phyloP scores from a whole-genome alignment of 2,113 vertebrate genomes.

The Misgurnus anguillicaudatus region DNA sequence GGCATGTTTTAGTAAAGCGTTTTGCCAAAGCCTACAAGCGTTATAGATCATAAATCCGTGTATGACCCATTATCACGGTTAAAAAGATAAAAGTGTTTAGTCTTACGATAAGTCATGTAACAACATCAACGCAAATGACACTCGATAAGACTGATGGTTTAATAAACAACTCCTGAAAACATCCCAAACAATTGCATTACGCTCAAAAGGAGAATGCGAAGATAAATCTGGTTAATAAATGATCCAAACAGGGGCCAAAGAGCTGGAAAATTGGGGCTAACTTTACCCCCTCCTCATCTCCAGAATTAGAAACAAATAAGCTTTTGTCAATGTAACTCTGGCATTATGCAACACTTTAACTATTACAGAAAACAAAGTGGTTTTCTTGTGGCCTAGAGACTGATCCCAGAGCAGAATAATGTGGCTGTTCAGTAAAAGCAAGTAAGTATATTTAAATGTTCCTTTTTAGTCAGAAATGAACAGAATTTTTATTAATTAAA shows the following conservation, averaged over 20 bases:
- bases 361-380: neutral
- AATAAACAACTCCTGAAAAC: slow-evolving; percentile 36
- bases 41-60: neutral
- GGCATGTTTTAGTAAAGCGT: neutral
- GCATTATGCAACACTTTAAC: neutral
- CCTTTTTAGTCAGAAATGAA: too few relatives aligned
- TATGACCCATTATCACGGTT: neutral
- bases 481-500: too few relatives aligned
- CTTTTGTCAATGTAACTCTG: neutral
- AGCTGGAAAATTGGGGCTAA: neutral
- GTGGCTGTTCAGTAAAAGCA: too few relatives aligned
- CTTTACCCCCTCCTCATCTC: neutral
- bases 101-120: neutral
- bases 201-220: neutral
- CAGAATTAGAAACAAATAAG: neutral
- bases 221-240: slow-evolving; percentile 43
- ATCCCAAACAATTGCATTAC: neutral
- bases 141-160: slow-evolving; percentile 9
- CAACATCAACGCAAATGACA: neutral
- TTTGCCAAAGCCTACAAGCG: neutral
- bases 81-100: neutral
- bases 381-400: too few relatives aligned
- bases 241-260: neutral
- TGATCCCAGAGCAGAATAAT: too few relatives aligned
- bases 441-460: too few relatives aligned